These are phyloP conservation scores for Orius insidiosus DNA, from an alignment of 1,140 invertebrate genomes.

Conservation along the genomic window DNA sequence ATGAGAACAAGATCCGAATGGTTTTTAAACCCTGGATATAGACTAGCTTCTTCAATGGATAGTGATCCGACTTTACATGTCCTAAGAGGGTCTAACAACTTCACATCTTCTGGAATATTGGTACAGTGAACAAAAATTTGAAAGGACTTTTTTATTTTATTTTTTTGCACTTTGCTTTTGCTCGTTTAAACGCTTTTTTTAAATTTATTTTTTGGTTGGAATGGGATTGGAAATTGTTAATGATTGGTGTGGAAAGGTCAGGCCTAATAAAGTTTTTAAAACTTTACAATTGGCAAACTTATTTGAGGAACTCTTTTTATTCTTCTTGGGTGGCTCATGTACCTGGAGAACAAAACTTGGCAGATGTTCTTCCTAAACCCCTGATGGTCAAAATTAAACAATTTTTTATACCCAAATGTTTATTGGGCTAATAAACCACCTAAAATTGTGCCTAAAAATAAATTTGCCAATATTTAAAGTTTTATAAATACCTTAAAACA, in stretches of 20 bases:
- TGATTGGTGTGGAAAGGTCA: neutral
- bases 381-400: too few relatives aligned
- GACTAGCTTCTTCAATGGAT: slow-evolving; percentile 27
- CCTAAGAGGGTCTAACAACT: slow-evolving; percentile 28
- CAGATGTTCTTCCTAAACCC: too few relatives aligned
- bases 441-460: neutral
- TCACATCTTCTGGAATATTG: slow-evolving; percentile 30
- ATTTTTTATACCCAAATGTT: neutral
- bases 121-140: too few relatives aligned
- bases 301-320: too few relatives aligned
- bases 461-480: too few relatives aligned
- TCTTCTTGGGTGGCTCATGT: too few relatives aligned
- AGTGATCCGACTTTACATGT: slow-evolving; percentile 31
- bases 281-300: too few relatives aligned
- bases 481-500: too few relatives aligned
- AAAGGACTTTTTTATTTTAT: neutral
- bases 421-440: neutral
- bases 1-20: slow-evolving; percentile 88
- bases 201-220: slow-evolving; percentile 3
- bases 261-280: too few relatives aligned
- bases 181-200: slow-evolving; percentile 4
- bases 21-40: slow-evolving; percentile 63
- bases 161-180: neutral
- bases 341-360: too few relatives aligned
- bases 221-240: neutral